These are phyloP conservation scores for Pterophyllum scalare DNA, from an alignment of 2,113 vertebrate genomes.

Conservation along the genomic window DNA sequence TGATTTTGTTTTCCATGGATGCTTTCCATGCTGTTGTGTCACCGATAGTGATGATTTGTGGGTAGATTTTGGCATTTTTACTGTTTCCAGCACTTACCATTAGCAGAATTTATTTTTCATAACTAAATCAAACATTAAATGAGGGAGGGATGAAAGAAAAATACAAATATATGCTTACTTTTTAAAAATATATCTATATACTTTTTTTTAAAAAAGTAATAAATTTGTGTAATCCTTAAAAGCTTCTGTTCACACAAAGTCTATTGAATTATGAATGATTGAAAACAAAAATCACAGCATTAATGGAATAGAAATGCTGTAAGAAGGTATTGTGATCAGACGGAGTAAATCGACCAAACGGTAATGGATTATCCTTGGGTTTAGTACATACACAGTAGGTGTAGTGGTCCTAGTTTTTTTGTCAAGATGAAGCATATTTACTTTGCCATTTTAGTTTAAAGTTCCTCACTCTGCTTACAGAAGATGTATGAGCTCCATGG, in stretches of 20 bases:
- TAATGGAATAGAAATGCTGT: not conserved
- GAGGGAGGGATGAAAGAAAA: not conserved
- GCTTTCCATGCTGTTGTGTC: not conserved
- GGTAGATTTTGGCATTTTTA: not conserved
- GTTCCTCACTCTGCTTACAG: not conserved
- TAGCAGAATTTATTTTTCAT: not conserved
- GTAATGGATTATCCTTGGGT: too few relatives aligned
- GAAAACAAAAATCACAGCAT: not conserved
- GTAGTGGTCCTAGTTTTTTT: not conserved
- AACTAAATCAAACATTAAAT: not conserved
- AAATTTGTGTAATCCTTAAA: not conserved
- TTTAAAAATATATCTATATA: not conserved
- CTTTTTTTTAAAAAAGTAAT: not conserved
- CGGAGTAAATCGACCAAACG: too few relatives aligned
- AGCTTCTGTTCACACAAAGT: not conserved
- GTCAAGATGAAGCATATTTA: not conserved
- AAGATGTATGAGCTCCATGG: not conserved
- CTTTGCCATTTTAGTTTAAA: not conserved
- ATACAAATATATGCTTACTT: not conserved
- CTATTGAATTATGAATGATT: not conserved
- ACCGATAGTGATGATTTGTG: not conserved
- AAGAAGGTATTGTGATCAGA: not conserved
- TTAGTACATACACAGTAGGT: not conserved
- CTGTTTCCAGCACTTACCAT: accelerated
- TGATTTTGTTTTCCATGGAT: not conserved